Evolutionary conservation across 2,888 invertebrate species (phyloP).

Genomic region (Phyllotreta striolata): DNA sequence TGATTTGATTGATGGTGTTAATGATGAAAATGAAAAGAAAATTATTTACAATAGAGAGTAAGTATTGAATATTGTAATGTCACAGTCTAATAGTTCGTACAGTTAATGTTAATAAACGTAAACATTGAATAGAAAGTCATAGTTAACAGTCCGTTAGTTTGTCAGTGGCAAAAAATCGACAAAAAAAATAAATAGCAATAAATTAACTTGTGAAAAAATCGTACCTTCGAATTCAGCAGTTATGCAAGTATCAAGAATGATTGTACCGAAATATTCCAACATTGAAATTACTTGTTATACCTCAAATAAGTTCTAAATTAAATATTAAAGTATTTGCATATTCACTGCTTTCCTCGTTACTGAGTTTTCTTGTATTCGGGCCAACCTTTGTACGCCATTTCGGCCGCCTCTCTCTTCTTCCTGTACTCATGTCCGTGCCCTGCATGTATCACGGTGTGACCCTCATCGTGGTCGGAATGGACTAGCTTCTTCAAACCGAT

Average conservation of each 20-base stretch:
- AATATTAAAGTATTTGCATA: no score
- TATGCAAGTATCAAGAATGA: no score
- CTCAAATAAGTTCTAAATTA: no score
- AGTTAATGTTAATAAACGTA: no score
- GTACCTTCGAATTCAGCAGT: constrained; percentile 1
- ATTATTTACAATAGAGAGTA: no score
- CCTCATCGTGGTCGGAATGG: constrained; percentile 63
- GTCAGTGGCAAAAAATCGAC: no score
- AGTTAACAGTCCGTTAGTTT: no score
- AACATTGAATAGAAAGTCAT: no score
- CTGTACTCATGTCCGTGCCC: constrained; percentile 66
- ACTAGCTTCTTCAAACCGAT: constrained; percentile 77
- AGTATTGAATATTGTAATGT: no score
- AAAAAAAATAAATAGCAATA: constrained; percentile 33
- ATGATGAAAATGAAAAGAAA: no score
- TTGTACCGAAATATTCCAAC: background rate
- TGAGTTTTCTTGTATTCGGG: constrained; percentile 54
- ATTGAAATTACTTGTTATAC: background rate
- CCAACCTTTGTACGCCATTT: constrained; percentile 61
- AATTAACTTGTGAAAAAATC: constrained; percentile 37
- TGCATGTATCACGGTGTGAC: constrained; percentile 65
- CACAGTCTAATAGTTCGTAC: no score
- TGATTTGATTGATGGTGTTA: no score
- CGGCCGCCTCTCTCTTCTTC: constrained; percentile 58
- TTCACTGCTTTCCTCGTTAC: constrained; percentile 31